Conservation (phyloP, 2,888 invertebrate genomes). For the Drosophila borealis region DNA sequence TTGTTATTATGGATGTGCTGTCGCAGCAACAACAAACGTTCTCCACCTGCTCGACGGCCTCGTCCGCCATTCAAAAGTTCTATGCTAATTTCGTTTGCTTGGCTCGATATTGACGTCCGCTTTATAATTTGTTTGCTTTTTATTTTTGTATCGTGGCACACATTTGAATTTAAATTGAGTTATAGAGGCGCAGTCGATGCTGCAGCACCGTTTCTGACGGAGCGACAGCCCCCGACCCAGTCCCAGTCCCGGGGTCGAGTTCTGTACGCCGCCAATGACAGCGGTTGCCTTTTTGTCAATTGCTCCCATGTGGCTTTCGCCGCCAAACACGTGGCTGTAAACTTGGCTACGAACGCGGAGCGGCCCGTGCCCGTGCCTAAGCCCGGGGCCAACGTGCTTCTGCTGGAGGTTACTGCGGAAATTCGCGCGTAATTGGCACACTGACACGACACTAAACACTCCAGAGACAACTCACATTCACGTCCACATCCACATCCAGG, state of each 20-base stretch:
- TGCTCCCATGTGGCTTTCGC: slow-evolving; percentile 76
- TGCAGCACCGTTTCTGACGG: slow-evolving; percentile 30
- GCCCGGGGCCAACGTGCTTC: slow-evolving; percentile 12
- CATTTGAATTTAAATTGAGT: slow-evolving; percentile 78
- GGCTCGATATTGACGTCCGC: slow-evolving; percentile 39
- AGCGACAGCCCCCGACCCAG: slow-evolving; percentile 13
- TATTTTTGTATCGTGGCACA: slow-evolving; percentile 38
- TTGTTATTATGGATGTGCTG: slow-evolving; percentile 45
- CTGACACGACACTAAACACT: slow-evolving; percentile 67
- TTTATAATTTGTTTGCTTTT: slow-evolving; percentile 66
- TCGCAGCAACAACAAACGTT: slow-evolving; percentile 65
- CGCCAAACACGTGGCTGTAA: slow-evolving; percentile 71
- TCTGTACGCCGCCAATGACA: slow-evolving; percentile 45
- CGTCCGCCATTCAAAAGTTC: slow-evolving; percentile 64
- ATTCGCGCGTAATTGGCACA: slow-evolving; percentile 78
- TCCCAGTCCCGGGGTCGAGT: slow-evolving; percentile 49
- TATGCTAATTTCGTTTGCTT: slow-evolving; percentile 58
- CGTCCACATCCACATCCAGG: slow-evolving; percentile 13
- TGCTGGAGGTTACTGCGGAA: slow-evolving; percentile 70
- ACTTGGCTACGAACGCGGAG: slow-evolving; percentile 37
- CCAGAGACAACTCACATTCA: slow-evolving; percentile 54
- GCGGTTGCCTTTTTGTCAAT: slow-evolving; percentile 78
- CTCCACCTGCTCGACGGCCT: slow-evolving; percentile 37
- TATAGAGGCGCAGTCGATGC: slow-evolving; percentile 51
- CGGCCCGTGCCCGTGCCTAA: neutral